phyloP scores from a whole-genome alignment of 2,113 vertebrate species.

The Tragelaphus scriptus region DNA sequence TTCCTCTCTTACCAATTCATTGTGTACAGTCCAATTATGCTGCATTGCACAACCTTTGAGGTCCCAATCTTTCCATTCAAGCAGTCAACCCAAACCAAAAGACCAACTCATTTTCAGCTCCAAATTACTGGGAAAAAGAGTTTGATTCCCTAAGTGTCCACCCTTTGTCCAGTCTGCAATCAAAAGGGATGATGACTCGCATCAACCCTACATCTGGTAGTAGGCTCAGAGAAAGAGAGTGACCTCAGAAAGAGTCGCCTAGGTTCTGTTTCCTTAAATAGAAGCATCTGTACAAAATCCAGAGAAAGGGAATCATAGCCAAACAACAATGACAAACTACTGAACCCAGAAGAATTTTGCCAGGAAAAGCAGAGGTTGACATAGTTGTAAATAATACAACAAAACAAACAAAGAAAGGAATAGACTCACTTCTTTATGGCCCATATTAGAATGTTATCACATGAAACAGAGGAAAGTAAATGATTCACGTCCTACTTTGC shows the following conservation, averaged over 20 bases:
- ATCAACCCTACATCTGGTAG: neutral
- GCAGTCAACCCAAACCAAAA: neutral
- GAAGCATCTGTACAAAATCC: neutral
- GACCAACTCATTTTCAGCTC: neutral
- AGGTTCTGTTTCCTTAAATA: neutral
- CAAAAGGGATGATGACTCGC: neutral
- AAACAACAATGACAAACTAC: neutral
- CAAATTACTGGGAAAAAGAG: neutral
- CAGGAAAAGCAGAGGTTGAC: neutral
- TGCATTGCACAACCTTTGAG: neutral
- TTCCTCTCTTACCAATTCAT: neutral
- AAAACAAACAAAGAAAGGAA: neutral
- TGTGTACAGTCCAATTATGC: neutral
- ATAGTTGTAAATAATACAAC: neutral
- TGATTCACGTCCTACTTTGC: neutral
- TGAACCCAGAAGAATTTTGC: neutral
- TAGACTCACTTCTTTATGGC: neutral
- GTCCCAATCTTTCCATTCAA: neutral
- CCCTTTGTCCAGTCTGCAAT: neutral
- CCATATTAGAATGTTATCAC: neutral
- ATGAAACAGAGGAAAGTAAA: neutral
- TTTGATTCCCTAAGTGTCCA: neutral
- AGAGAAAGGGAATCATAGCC: neutral
- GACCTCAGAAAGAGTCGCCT: neutral
- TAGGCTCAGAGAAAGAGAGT: neutral